These are phyloP conservation scores for Penaeus chinensis DNA, from an alignment of 1,140 invertebrate species.

Conservation along the genomic window DNA sequence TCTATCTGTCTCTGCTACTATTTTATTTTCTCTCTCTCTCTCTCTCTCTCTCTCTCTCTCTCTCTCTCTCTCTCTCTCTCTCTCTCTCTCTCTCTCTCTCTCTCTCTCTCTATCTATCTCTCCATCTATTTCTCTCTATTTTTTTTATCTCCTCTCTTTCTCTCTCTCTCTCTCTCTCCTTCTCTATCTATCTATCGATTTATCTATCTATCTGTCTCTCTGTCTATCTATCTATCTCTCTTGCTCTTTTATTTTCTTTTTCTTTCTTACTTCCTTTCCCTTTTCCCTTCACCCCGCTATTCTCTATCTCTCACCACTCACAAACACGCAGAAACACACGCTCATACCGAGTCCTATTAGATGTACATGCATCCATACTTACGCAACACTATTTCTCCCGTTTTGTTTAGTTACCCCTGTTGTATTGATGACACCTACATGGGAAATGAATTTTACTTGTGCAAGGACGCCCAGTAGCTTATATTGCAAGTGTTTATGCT, in stretches of 20 bases:
- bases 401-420: too few species aligned
- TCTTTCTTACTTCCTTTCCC: neutral
- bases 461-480: too few species aligned
- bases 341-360: too few species aligned
- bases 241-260: neutral
- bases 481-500: too few species aligned
- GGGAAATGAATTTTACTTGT: too few species aligned
- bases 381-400: too few species aligned
- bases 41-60: neutral
- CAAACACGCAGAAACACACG: too few species aligned
- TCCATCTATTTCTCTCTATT: neutral
- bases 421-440: too few species aligned
- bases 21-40: neutral
- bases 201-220: neutral
- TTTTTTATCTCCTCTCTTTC: neutral
- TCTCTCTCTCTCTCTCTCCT: slow-evolving; percentile 6
- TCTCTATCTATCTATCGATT: neutral
- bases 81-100: slow-evolving; percentile 10
- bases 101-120: neutral
- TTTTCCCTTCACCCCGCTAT: too few species aligned
- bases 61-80: neutral
- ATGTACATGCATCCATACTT: too few species aligned
- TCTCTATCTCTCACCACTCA: too few species aligned
- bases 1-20: neutral
- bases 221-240: neutral